These are phyloP conservation scores for Bettongia penicillata DNA, from an alignment of 2,113 vertebrate genomes.

Conservation along the genomic window DNA sequence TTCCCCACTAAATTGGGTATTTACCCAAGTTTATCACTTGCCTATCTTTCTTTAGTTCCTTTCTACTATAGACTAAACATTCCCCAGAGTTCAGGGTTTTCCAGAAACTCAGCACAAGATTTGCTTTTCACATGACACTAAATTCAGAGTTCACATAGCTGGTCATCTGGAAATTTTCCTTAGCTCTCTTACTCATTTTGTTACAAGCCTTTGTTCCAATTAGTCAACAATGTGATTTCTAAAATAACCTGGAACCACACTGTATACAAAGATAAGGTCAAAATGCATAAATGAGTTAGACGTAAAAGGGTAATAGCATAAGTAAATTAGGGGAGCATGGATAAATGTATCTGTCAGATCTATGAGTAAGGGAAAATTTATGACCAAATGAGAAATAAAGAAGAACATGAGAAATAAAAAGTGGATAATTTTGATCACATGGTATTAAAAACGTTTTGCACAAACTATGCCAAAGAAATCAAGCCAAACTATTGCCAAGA, in stretches of 20 bases:
- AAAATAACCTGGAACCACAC: not conserved
- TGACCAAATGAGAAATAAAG: not conserved
- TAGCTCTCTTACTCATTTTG: not conserved
- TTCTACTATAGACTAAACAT: not conserved
- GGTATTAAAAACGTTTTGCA: not conserved
- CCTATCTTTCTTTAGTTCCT: not conserved
- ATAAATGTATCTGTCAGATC: not conserved
- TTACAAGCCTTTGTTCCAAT: not conserved
- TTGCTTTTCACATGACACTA: not conserved
- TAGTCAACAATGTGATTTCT: not conserved
- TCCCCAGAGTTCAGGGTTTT: not conserved
- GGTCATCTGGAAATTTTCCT: not conserved
- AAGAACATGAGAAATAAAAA: not conserved
- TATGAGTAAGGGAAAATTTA: not conserved
- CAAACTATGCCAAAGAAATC: not conserved
- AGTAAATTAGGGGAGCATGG: not conserved
- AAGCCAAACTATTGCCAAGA: not conserved
- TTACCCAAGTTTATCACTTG: not conserved
- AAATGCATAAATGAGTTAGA: not conserved
- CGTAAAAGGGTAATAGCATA: not conserved
- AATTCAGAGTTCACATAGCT: not conserved
- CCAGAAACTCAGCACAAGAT: not conserved
- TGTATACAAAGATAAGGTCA: not conserved
- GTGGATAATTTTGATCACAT: not conserved
- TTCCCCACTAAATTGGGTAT: not conserved